Base-by-base conservation (phyloP, 2,888 invertebrate species). In the Acrobasis consociella region DNA sequence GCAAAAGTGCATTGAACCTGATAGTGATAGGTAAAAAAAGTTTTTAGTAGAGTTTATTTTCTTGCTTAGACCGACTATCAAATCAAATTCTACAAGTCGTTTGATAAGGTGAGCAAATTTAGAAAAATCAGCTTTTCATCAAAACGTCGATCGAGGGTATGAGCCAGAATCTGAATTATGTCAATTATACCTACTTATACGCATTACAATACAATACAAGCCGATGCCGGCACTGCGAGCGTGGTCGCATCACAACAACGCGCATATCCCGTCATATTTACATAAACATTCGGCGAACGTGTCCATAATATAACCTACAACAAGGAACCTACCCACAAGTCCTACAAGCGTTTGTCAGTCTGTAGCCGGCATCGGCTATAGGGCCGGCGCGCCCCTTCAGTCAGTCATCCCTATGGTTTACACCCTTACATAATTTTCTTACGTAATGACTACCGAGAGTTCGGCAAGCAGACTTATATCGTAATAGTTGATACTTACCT, bases 381-480 rank as follows among this genome's bases (percentile, higher is more conserved):
- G 49, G n/a, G 8, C 31, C 13, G 52, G 31, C 31, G 60, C 64
- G 64, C 70, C 63, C 62, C 62, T 64, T 46, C 58, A 65, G 69
- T 46, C 58, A 65, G 69, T 73, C 74, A 78, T 76, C 78, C 80
- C 79, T 73, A 69, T 74, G 65, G 70, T 76, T 74, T 76, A 66
- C 69, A 70, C 73, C 72, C 75, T 81, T 79, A 87, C 78, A 83
- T 86, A 87, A 86, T 85, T 82, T 81, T 70, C 83, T 88, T 87
- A 87, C 86, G 87, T 88, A 88, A 88, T 79, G 69, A 77, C 81
- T 81, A 31, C 42, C n/a, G 77, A 85, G 79, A 83, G 83, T 79
- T 76, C 16, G 37, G n/a, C 49, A 9, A 22, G 9, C 49, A 22
- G n/a, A 0, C 9, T 58, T 46, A 15, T 37, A 55, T 8, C 50